Percentiles rank a stretch among this genome's conserved stretches.
These are phyloP conservation scores for Ornithorhynchus anatinus DNA, from an alignment of 2,113 vertebrate species.

Conservation along the genomic window DNA sequence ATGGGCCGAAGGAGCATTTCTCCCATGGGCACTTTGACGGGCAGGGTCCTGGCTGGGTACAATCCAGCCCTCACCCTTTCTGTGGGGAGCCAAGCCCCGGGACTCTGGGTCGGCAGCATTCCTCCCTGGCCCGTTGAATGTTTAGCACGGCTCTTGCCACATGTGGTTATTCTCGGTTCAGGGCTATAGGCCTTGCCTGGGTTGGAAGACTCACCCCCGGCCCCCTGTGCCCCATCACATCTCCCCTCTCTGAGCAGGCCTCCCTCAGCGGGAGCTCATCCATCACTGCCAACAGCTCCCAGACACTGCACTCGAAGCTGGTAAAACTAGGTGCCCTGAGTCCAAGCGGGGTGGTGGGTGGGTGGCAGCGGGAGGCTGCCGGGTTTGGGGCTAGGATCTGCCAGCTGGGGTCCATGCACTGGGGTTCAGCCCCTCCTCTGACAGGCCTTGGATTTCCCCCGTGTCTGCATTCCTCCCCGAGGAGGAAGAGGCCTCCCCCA, in stretches of 20 bases:
- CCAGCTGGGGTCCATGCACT: too few relatives aligned
- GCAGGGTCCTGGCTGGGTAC: not conserved
- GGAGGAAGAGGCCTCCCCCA: too few relatives aligned
- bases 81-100: not conserved
- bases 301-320: constrained; percentile 65
- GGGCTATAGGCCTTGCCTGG: constrained; percentile 56
- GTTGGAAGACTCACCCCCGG: constrained; percentile 53
- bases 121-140: constrained; percentile 62
- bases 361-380: constrained; percentile 26
- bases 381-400: too few relatives aligned
- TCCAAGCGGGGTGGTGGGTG: too few relatives aligned
- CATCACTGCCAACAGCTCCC: constrained; percentile 61
- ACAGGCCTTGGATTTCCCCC: too few relatives aligned
- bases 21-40: not conserved
- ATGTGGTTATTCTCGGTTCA: constrained; percentile 49
- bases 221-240: constrained; percentile 60
- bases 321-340: constrained; percentile 60
- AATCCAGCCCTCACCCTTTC: not conserved
- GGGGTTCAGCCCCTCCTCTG: too few relatives aligned
- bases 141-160: constrained; percentile 68
- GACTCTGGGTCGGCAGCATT: constrained; percentile 46
- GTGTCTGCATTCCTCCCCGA: too few relatives aligned
- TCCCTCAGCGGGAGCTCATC: constrained; percentile 59
- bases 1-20: too few relatives aligned
- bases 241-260: constrained; percentile 64